Percentiles rank a stretch among this genome's conserved stretches.
Evolutionary conservation across 1,140 invertebrate genomes (phyloP).

Genomic region (Bombus polaris): DNA sequence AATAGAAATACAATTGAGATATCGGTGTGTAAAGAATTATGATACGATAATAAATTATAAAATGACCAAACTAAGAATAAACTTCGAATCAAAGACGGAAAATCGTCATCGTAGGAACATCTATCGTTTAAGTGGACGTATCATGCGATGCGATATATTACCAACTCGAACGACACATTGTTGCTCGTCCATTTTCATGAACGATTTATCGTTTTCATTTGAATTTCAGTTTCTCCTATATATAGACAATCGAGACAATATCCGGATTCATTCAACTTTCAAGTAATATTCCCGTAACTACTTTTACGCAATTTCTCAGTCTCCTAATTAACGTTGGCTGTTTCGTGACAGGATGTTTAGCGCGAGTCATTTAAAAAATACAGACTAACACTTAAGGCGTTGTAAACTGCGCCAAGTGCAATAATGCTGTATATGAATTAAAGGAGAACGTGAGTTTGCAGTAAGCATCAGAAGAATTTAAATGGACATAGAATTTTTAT

Average conservation of each 20-base stretch:
- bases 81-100: not conserved
- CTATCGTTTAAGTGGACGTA: not conserved
- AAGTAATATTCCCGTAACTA: not conserved
- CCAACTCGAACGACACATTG: not conserved
- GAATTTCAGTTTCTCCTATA: not conserved
- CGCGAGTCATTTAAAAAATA: not conserved
- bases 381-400: not conserved
- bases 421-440: not conserved
- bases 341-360: not conserved
- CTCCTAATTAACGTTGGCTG: not conserved
- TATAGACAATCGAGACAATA: not conserved
- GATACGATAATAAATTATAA: no score
- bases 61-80: not conserved
- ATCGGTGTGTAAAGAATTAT: no score
- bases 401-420: not conserved
- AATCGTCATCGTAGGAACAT: not conserved
- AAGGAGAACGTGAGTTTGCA: not conserved
- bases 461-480: not conserved
- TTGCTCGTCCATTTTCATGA: not conserved
- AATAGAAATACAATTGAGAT: no score
- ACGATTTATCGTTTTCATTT: conserved; percentile 3
- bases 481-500: not conserved
- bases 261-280: not conserved
- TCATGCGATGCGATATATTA: conserved; percentile 19
- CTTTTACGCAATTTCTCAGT: not conserved